phyloP scores from a whole-genome alignment of 2,113 vertebrate species.

The Grammomys dolichurus region DNA sequence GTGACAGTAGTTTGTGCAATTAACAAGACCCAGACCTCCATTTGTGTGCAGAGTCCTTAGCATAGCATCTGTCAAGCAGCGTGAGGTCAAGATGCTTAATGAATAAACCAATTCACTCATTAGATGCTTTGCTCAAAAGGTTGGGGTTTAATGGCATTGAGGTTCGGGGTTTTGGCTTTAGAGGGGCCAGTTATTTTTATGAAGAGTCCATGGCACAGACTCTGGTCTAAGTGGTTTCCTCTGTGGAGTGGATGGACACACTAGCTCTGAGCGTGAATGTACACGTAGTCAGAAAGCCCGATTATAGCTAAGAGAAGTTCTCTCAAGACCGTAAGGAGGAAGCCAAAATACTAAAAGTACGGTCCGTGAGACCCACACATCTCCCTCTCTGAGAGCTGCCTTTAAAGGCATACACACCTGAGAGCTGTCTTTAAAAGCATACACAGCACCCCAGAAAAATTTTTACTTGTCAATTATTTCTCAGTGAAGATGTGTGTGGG shows the following conservation, averaged over 20 bases:
- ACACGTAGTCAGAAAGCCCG: neutral
- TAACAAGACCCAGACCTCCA: neutral
- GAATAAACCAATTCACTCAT: neutral
- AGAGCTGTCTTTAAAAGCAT: too few relatives aligned
- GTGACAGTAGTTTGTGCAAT: fast-evolving
- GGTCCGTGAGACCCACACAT: neutral
- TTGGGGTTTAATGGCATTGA: neutral
- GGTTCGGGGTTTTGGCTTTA: neutral
- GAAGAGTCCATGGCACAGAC: neutral
- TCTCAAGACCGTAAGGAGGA: neutral
- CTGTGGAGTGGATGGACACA: neutral
- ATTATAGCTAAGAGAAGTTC: fast-evolving
- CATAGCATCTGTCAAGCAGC: neutral
- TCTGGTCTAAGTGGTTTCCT: neutral
- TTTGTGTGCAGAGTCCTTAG: neutral
- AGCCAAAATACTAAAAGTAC: neutral
- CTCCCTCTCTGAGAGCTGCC: neutral
- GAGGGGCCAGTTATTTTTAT: neutral
- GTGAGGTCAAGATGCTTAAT: neutral
- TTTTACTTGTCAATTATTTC: neutral
- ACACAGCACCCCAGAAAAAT: neutral
- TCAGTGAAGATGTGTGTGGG: neutral
- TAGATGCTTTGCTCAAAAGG: neutral
- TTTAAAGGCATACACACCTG: too few relatives aligned
- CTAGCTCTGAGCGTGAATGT: neutral